Evolutionary conservation across 2,888 invertebrate genomes (phyloP), one percentile per base, ranked within the genome.

Genomic region (Uropetala carovei): DNA sequence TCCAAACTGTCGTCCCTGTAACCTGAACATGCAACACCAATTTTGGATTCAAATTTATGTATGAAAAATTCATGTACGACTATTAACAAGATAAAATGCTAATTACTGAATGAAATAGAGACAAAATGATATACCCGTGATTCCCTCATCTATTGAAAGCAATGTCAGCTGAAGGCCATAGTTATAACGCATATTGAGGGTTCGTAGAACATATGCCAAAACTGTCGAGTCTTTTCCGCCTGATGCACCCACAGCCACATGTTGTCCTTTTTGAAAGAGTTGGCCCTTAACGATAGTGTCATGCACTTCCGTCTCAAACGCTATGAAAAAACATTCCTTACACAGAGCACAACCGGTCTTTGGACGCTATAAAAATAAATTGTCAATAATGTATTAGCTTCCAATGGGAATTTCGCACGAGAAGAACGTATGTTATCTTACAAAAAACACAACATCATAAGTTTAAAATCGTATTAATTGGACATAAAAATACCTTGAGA

Each of bases 221-320:
- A 99, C 99, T 4, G 99, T 99, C 0, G 99, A 99, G 95, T 99
- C 99, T 96, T 98, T 98, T 58, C 98, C 98, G 59, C 98, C 98
- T 68, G 98, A 98, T 0, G 99, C 99, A 58, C 98, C 99, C 57
- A 99, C 97, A 0, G 99, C 99, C 57, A 99, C 98, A 81, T 97
- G 97, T 94, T 98, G 97, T 0, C 98, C 98, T 92, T 95, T 96
- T 92, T 97, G 97, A 94, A 99, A 99, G 91, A 99, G 95, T 93
- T 97, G 96, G 56, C 97, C 98, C 94, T 97, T 96, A 0, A 96
- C 96, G 91, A 99, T 99, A 0, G 99, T 99, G 94, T 97, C 97
- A 95, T 99, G 99, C 93, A 99, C 97, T 96, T 99, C 99, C 92
- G 97, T 97, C 96, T 99, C 99, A 95, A 99, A 99, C 0, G 98